Base-by-base conservation (phyloP, 2,113 vertebrate genomes). In the Spermophilus dauricus region DNA sequence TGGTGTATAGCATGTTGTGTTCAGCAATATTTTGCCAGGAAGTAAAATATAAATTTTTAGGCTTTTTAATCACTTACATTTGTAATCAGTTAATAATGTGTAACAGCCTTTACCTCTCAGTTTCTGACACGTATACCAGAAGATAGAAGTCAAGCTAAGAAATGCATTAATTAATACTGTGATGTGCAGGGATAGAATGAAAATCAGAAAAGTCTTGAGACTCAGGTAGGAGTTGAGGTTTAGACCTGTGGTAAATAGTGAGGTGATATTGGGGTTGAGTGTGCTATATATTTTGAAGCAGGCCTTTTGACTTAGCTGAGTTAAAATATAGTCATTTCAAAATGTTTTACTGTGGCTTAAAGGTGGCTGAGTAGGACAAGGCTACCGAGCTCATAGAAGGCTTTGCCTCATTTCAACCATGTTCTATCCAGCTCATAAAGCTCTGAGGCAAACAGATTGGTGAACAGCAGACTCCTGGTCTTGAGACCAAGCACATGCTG, bases 361-460 rank as follows among this genome's bases (percentile, higher is more conserved):
- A 72, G 48, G 72, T 53, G 26, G 22, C 51, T 70, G 39, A 87
- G 69, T 32, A 93, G 61, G 67, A 76, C 22, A 95, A 86, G 53
- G 22, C 51, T 77, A 45, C 16, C 1, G 51, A 69, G 30, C 8
- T 24, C 42, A 20, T 13, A 30, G 0, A 76, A 28, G 6, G 3
- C 45, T 93, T 39, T 93, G 45, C 14, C 70, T 86, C 24, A 3
- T 34, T 42, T 94, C n/a, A 94, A 34, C 18, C 18, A 9, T 85
- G 39, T 63, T 84, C 63, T 84, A 51, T 69, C 14, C 32, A 84
- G 86, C 45, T 87, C 70, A 93, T 91, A 97, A 96, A 96, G 72
- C 67, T 96, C 65, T 4, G 12, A 97, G 69, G 85, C 39, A 93
- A 94, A 96, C 95, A 98, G 89, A 94, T 91, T 96, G 96, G 95